These are phyloP conservation scores for Oreonectes daqikongensis DNA, from an alignment of 2,797 vertebrate genomes.

Conservation along the genomic window DNA sequence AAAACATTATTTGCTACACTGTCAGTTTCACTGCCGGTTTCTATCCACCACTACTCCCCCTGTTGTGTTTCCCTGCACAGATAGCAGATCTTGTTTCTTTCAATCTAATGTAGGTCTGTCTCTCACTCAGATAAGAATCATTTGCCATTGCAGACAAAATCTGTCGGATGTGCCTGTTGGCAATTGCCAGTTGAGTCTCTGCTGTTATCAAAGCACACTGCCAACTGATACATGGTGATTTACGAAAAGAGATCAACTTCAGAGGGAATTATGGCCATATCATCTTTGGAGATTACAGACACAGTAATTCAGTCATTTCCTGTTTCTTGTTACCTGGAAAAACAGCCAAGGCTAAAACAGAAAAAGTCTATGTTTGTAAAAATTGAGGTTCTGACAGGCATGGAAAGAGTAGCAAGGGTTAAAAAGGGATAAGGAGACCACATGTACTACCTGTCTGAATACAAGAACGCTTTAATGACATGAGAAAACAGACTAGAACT, in stretches of 20 bases:
- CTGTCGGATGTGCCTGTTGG: conserved; percentile 10
- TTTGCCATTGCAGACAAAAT: conserved; percentile 36
- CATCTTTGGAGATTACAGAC: conserved; percentile 5
- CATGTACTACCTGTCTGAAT: no score
- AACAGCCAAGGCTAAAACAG: no score
- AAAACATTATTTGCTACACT: background rate
- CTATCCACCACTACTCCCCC: background rate
- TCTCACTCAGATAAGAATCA: conserved; percentile 7
- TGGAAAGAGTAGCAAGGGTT: background rate
- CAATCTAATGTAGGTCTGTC: conserved; percentile 26
- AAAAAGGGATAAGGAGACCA: background rate
- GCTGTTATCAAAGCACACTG: background rate
- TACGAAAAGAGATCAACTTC: conserved; percentile 19
- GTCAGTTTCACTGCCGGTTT: background rate
- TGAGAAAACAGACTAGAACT: no score
- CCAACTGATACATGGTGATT: background rate
- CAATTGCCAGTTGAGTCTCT: conserved; percentile 24
- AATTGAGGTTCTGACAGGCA: no score
- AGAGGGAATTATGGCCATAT: background rate
- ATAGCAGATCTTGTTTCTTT: conserved; percentile 38
- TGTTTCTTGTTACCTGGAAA: background rate
- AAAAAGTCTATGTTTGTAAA: no score
- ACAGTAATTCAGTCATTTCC: conserved; percentile 7
- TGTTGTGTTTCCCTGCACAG: conserved; percentile 11
- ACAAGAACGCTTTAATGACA: no score